A percentile compares a stretch with the other conserved stretches of the same genome.
These are phyloP conservation scores for Pomatostomus ruficeps DNA, from an alignment of 2,113 vertebrate species.

Conservation along the genomic window DNA sequence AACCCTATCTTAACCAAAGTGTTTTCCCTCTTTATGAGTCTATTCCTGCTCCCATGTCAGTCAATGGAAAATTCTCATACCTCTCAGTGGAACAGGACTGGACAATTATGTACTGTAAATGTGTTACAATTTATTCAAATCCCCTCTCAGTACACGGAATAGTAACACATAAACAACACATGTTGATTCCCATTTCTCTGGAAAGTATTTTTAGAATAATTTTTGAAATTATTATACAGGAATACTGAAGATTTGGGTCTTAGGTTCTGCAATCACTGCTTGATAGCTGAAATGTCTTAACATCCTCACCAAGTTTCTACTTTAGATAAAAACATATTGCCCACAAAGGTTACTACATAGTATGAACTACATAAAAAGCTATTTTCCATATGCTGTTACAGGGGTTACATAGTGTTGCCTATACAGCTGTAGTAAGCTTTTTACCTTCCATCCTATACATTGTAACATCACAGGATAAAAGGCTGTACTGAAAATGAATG, in stretches of 20 bases:
- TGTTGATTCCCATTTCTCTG: background rate
- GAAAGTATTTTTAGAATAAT: background rate
- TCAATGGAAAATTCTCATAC: background rate
- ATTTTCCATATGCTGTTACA: background rate
- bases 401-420: background rate
- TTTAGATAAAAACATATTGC: background rate
- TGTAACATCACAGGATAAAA: background rate
- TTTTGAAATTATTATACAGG: background rate
- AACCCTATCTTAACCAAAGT: background rate
- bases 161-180: background rate
- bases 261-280: background rate
- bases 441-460: background rate
- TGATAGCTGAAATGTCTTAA: background rate
- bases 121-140: background rate
- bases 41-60: background rate
- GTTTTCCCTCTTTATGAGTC: background rate
- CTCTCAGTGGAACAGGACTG: background rate
- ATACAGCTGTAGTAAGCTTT: background rate
- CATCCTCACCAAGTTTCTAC: background rate
- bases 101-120: background rate
- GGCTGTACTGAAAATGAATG: background rate
- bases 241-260: slow-evolving; percentile 1
- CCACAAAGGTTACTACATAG: background rate
- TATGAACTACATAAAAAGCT: background rate
- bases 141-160: background rate